Conservation (phyloP, 2,797 vertebrate species). For the Benthosema pterotum region DNA sequence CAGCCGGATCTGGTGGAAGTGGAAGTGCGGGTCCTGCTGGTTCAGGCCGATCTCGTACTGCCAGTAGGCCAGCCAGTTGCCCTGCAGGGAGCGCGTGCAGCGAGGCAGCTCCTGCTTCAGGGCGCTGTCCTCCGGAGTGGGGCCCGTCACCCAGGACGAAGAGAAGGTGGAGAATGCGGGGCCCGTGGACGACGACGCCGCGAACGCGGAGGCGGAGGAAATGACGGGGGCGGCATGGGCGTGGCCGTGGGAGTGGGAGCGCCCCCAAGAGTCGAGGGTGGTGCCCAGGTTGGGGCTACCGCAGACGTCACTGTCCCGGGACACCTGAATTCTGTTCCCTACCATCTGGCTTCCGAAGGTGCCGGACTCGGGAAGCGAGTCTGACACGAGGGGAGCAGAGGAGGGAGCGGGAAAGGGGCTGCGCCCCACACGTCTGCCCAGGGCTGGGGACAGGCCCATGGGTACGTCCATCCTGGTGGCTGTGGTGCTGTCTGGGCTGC, state of each 20-base stretch:
- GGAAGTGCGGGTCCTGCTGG: conserved; percentile 93
- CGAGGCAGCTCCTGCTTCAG: conserved; percentile 94
- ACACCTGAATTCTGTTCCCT: conserved; percentile 97
- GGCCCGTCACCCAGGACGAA: conserved; percentile 74
- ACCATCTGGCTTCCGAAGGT: conserved; percentile 95
- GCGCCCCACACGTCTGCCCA: conserved; percentile 47
- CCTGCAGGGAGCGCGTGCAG: conserved; percentile 88
- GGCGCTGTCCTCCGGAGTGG: conserved; percentile 80
- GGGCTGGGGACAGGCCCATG: conserved; percentile 56
- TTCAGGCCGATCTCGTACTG: conserved; percentile 97
- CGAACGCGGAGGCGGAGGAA: conserved; percentile 61
- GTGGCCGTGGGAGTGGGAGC: conserved; percentile 57
- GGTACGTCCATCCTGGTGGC: conserved; percentile 61
- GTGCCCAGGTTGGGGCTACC: conserved; percentile 73
- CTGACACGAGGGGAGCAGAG: conserved; percentile 60
- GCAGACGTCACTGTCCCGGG: conserved; percentile 76
- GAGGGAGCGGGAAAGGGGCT: conserved; percentile 72
- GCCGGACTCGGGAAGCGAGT: conserved; percentile 82
- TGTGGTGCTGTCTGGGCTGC: conserved; percentile 47
- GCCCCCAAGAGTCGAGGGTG: conserved; percentile 73
- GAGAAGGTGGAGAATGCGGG: conserved; percentile 56
- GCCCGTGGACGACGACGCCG: conserved; percentile 55
- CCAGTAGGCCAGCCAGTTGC: conserved; percentile 99
- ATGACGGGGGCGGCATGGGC: conserved; percentile 45
- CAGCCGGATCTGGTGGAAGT: conserved; percentile 97